Percentiles rank a stretch among this genome's conserved stretches.
Evolutionary conservation across 2,113 vertebrate species (phyloP).

Genomic region (Furnarius figulus): DNA sequence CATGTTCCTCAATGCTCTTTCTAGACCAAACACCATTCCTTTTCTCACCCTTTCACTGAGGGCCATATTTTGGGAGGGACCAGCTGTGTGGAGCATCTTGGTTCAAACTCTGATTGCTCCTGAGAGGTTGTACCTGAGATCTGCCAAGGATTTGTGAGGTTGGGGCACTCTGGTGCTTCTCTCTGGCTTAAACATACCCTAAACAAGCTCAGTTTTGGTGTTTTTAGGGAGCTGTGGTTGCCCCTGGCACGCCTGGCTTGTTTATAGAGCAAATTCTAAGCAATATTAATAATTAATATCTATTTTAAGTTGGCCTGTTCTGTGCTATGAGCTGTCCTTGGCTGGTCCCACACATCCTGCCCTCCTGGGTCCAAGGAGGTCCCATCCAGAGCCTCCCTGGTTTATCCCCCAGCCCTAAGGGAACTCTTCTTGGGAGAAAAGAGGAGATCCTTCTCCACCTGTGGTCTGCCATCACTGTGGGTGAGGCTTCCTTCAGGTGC

Average conservation of each 20-base stretch:
- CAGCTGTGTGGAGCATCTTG: neutral
- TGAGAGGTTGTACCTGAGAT: neutral
- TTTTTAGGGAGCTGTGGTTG: neutral
- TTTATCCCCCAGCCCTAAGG: neutral
- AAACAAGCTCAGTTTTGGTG: neutral
- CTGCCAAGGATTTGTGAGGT: neutral
- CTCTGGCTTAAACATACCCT: fast-evolving
- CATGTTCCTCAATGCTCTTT: neutral
- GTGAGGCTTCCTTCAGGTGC: neutral
- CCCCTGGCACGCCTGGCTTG: neutral
- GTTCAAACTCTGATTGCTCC: neutral
- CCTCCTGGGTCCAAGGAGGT: neutral
- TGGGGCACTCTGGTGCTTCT: neutral
- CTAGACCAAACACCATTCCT: neutral
- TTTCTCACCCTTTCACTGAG: neutral
- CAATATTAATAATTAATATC: neutral
- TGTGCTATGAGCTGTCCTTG: neutral
- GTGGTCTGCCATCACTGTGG: fast-evolving
- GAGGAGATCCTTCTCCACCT: neutral
- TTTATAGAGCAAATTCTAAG: neutral
- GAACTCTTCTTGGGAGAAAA: neutral
- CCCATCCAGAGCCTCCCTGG: neutral
- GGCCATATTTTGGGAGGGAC: neutral
- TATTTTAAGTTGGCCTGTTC: neutral
- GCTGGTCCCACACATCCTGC: neutral